Base-by-base conservation (phyloP, 2,113 vertebrate genomes). In the Hippocampus mohnikei region DNA sequence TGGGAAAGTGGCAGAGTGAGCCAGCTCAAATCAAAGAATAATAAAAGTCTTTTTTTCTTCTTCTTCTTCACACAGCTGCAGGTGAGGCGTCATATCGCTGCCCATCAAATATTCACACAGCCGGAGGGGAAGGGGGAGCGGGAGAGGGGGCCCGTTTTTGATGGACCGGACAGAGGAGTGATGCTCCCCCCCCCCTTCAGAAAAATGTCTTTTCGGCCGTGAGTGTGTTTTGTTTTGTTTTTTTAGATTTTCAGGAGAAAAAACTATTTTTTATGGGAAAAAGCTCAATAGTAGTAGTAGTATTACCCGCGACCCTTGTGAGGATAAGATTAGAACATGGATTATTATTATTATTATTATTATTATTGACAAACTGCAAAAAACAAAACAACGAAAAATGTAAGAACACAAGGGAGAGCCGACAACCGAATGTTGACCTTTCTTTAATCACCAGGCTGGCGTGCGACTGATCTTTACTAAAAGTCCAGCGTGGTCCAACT, bases 31-130 rank as follows among this genome's bases (percentile, higher is more conserved):
- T 78, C 41, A 78, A 72, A 78, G 83, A 81, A 85, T 69, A 81
- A 81, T 76, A 77, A 86, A 82, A 79, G 69, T 77, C 80, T 85
- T 37, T 67, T 60, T 83, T 66, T 67, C 63, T 66, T 41, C 66
- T 75, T 73, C 6, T 55, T 79, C 75, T 62, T 44, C 29, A 0
- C 37, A 67, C 78, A 65, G 79, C 71, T 78, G 76, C 81, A 76
- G 86, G 79, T 69, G 79, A 80, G 74, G 23, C 44, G 56, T 77
- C 87, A 81, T 74, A 75, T 81, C 66, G 0, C 78, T 41, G 76
- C 60, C 7, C 59, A 81, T 87, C 66, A 88, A 84, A 86, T 84
- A 88, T 87, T 85, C 52, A 77, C 85, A 66, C 64, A 55, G 52
- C 52, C 9, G 52, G 52, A 53, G 52, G 52, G 50, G 50, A 52